Percentiles rank a stretch among this genome's conserved stretches.
Evolutionary conservation across 1,140 invertebrate genomes (phyloP).

Genomic region (Rhyzopertha dominica): DNA sequence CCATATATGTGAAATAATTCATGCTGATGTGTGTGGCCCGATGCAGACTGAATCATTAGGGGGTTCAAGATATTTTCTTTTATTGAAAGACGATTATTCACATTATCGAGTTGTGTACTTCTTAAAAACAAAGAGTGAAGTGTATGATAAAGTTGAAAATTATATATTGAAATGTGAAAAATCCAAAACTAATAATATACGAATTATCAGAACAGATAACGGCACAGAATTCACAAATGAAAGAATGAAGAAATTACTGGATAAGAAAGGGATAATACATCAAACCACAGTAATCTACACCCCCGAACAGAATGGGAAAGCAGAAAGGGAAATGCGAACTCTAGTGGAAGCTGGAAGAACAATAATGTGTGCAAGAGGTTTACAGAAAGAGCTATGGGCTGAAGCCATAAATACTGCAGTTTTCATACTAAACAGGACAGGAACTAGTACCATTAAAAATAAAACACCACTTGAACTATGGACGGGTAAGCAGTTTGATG

Average conservation of each 20-base stretch:
- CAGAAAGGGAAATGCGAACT: constrained; percentile 41
- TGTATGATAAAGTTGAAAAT: constrained; percentile 38
- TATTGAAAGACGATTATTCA: constrained; percentile 39
- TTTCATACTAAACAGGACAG: constrained; percentile 42
- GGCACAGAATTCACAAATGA: constrained; percentile 40
- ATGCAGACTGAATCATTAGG: constrained; percentile 27
- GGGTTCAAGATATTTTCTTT: constrained; percentile 36
- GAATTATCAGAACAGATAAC: constrained; percentile 36
- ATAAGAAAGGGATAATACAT: constrained; percentile 7
- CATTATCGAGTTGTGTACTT: constrained; percentile 29
- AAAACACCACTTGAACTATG: constrained; percentile 6
- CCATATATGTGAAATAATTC: constrained; percentile 29
- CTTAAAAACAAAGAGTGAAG: constrained; percentile 31
- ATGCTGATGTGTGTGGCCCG: constrained; percentile 38
- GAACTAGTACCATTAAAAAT: constrained; percentile 12
- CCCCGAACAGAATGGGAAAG: constrained; percentile 41
- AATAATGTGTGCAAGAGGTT: constrained; percentile 30
- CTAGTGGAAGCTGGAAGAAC: constrained; percentile 29
- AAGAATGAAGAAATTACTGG: constrained; percentile 11
- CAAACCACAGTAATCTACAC: constrained; percentile 6
- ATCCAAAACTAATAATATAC: constrained; percentile 31
- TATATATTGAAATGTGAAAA: constrained; percentile 34
- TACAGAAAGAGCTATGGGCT: constrained; percentile 38
- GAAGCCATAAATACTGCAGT: constrained; percentile 42
- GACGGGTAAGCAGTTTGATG: constrained; percentile 11